Evolutionary conservation across 2,797 vertebrate species (phyloP).

Genomic region (Gobio occitaniae): DNA sequence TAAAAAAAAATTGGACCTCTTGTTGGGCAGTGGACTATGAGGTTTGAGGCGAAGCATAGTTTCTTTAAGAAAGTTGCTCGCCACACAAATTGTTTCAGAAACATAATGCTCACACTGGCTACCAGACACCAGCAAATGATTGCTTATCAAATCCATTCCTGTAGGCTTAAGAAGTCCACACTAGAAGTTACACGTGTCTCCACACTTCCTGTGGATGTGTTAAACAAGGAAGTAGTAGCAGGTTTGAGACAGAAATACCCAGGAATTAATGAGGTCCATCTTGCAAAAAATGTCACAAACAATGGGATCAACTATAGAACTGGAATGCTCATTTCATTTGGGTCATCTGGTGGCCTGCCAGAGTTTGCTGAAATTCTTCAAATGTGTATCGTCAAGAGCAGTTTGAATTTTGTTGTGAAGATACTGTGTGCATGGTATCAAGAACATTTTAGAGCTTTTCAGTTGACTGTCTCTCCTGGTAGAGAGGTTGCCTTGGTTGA

Average conservation of each 20-base stretch:
- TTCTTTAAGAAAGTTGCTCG: constrained; percentile 11
- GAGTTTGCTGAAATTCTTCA: constrained; percentile 40
- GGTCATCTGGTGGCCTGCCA: not conserved
- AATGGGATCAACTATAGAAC: constrained; percentile 16
- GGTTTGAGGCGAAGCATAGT: constrained; percentile 23
- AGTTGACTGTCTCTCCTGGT: constrained; percentile 1
- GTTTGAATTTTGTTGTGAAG: constrained; percentile 41
- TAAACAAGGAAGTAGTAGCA: constrained; percentile 10
- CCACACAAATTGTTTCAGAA: constrained; percentile 25
- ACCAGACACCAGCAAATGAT: constrained; percentile 20
- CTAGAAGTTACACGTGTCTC: constrained; percentile 4
- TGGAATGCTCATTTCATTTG: not conserved
- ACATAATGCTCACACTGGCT: not conserved
- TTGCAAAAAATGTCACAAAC: constrained; percentile 8
- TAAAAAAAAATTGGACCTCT: constrained; percentile 28
- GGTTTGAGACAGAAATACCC: constrained; percentile 18
- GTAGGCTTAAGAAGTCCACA: not conserved
- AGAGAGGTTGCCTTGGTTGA: constrained; percentile 29
- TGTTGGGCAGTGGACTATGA: constrained; percentile 3
- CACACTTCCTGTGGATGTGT: constrained; percentile 32
- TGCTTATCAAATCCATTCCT: constrained; percentile 9
- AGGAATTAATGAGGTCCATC: not conserved
- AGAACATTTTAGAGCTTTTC: constrained; percentile 41
- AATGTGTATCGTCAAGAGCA: constrained; percentile 40
- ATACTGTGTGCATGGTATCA: constrained; percentile 36